These are phyloP conservation scores for Rallus crepitans DNA, from an alignment of 2,797 vertebrate genomes.

Conservation along the genomic window DNA sequence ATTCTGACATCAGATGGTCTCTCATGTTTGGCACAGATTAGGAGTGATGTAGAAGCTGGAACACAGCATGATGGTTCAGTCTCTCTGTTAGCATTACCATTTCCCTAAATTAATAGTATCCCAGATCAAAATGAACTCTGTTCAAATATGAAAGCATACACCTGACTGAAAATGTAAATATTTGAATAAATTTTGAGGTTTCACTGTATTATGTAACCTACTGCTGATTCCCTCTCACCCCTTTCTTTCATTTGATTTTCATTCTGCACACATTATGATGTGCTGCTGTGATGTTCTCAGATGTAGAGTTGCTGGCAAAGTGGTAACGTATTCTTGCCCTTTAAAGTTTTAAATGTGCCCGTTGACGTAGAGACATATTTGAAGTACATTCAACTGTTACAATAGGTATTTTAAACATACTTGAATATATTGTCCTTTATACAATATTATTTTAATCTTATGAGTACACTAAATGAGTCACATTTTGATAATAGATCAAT, in stretches of 20 bases:
- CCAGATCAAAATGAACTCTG: neutral
- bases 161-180: neutral
- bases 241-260: neutral
- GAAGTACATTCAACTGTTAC: neutral
- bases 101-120: constrained; percentile 8
- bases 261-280: neutral
- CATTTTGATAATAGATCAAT: neutral
- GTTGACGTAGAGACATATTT: neutral
- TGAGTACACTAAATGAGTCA: neutral
- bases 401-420: neutral
- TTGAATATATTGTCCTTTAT: neutral
- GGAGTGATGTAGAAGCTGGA: neutral
- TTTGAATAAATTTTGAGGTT: neutral
- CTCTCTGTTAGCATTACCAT: neutral
- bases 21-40: neutral
- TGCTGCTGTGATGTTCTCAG: neutral
- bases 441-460: neutral
- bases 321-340: neutral
- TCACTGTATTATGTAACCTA: neutral
- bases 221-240: neutral
- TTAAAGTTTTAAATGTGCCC: neutral
- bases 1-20: neutral
- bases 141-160: neutral
- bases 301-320: neutral
- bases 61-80: neutral